Evolutionary conservation across 1,140 invertebrate species (phyloP), one percentile per base, ranked within the genome.

Genomic region (Lordiphosa stackelbergi): DNA sequence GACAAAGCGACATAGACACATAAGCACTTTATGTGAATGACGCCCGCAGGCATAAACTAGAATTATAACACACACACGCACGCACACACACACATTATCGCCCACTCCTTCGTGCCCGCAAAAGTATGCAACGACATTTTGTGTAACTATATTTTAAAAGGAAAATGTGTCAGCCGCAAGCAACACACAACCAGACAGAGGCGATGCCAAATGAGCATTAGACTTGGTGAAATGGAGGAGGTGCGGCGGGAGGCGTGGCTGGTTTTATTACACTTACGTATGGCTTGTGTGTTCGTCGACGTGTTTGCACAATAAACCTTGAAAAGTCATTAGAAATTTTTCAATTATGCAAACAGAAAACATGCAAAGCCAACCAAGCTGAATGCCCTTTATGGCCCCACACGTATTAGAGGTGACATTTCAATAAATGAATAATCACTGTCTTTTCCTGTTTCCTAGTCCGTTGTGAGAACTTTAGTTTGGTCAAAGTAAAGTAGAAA

Each of bases 1-100:
- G 64, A 78, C 61, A 70, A 46, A 61, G 71, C 62, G 57, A 73
- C 65, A 69, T 34, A 78, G 63, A 71, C 77, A 63, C 58, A 81
- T 54, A 71, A 74, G 77, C 75, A 81, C 72, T 83, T 81, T 83
- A 81, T 81, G 75, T 69, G 71, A 75, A 83, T 72, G 75, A 72
- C 63, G 77, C 66, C 75, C 75, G 46, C 52, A 65, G 66, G 75
- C 75, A 83, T 83, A 79, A 81, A 75, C 62, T 64, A 43, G 58
- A 64, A 83, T 75, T 81, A 81, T 83, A 69, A 64, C 73, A 54
- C 69, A 69, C 34, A 43, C 53, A 41, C 65, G 73, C 62, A 58
- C 62, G 36, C 22, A 31, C 22, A 2, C 40, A 41, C 16, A 42
- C 16, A 19, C 43, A 45, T 5, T 11, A 4, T 19, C 13, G 59